These are phyloP conservation scores for Euplagia quadripunctaria DNA, from an alignment of 2,888 invertebrate species.

Conservation along the genomic window DNA sequence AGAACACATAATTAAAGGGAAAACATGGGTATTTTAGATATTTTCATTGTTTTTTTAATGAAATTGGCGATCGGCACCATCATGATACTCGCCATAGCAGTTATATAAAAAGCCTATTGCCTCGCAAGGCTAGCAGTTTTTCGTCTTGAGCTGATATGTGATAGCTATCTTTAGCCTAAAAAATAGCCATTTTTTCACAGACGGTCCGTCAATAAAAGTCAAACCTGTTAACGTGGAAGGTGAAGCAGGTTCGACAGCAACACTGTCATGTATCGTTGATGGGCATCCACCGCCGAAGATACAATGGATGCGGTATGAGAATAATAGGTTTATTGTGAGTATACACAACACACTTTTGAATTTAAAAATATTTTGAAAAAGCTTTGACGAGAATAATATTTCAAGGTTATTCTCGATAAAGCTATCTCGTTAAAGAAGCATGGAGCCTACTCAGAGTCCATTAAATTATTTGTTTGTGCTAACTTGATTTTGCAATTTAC, in stretches of 20 bases:
- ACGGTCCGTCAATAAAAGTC: slow-evolving; percentile 93
- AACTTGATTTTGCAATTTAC: neutral
- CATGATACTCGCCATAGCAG: no score
- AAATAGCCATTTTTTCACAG: slow-evolving; percentile 74
- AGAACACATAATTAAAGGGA: no score
- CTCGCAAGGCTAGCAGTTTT: neutral
- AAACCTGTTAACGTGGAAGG: slow-evolving; percentile 93
- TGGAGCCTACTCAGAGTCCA: no score
- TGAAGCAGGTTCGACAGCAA: slow-evolving; percentile 92
- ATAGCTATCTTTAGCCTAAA: neutral
- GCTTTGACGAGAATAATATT: no score
- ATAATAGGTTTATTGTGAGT: slow-evolving; percentile 87
- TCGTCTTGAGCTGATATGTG: neutral
- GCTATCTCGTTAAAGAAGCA: no score
- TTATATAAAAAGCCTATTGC: neutral
- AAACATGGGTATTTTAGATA: no score
- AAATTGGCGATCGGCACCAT: no score
- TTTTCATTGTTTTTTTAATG: no score
- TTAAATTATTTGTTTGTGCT: no score
- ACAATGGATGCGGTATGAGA: slow-evolving; percentile 94
- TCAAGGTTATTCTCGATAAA: no score
- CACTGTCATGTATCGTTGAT: slow-evolving; percentile 94
- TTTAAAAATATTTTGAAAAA: neutral
- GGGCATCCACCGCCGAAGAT: slow-evolving; percentile 96
- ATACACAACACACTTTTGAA: neutral